Percentiles rank a stretch among this genome's conserved stretches.
Conservation (phyloP, 2,797 vertebrate species). For the Serranus cabrilla region DNA sequence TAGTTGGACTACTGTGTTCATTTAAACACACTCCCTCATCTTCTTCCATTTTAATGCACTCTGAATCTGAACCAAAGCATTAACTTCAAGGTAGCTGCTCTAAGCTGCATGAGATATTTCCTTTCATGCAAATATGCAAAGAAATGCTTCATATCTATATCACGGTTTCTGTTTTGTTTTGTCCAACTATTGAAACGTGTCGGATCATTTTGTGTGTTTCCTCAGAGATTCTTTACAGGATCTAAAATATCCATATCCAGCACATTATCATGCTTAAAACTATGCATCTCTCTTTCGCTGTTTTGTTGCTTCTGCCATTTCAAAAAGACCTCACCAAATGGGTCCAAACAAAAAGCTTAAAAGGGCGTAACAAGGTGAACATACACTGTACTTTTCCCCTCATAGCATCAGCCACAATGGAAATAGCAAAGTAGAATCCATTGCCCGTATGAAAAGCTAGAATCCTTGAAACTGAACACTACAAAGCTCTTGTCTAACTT, state of each 20-base stretch:
- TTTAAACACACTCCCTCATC: slow-evolving; percentile 62
- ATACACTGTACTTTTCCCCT: slow-evolving; percentile 36
- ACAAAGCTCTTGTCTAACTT: slow-evolving; percentile 77
- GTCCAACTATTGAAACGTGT: slow-evolving; percentile 37
- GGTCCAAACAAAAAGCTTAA: slow-evolving; percentile 39
- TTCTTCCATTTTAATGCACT: slow-evolving; percentile 76
- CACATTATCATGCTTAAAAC: slow-evolving; percentile 68
- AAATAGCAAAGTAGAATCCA: slow-evolving; percentile 32
- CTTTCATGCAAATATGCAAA: slow-evolving; percentile 82
- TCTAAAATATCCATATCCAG: slow-evolving; percentile 31
- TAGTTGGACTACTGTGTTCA: slow-evolving; percentile 62
- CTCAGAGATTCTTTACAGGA: slow-evolving; percentile 13
- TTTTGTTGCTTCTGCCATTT: slow-evolving; percentile 49
- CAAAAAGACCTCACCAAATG: slow-evolving; percentile 13
- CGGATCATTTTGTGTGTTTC: slow-evolving; percentile 25
- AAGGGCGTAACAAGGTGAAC: slow-evolving; percentile 24
- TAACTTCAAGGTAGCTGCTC: slow-evolving; percentile 77
- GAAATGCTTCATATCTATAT: slow-evolving; percentile 47
- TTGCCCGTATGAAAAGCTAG: slow-evolving; percentile 45
- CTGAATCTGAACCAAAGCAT: slow-evolving; percentile 80
- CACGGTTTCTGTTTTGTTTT: slow-evolving; percentile 35
- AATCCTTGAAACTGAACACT: slow-evolving; percentile 73
- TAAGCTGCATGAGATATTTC: slow-evolving; percentile 69
- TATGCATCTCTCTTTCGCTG: slow-evolving; percentile 69
- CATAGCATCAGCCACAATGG: slow-evolving; percentile 24